Conservation (phyloP, 2,888 invertebrate species). For the Nipponacmea schrenckii region DNA sequence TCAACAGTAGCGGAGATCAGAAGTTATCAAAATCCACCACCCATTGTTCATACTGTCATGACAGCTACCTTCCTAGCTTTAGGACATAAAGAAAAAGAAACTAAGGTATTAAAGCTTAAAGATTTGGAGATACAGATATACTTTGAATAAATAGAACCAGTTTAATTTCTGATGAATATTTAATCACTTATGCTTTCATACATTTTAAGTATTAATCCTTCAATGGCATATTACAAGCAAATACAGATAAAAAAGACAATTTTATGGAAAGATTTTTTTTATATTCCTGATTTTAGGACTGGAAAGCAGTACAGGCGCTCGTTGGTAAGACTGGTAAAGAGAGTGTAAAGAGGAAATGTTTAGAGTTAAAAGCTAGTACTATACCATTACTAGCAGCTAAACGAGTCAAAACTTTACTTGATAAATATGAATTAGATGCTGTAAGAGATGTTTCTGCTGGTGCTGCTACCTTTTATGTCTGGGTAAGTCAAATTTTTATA, state of each 20-base stretch:
- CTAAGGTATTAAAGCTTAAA: slow-evolving; percentile 46
- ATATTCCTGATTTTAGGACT: slow-evolving; percentile 46
- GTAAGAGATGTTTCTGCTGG: slow-evolving; percentile 65
- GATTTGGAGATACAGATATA: too few relatives aligned
- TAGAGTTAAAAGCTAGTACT: slow-evolving; percentile 54
- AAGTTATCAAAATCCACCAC: slow-evolving; percentile 63
- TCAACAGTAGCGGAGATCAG: slow-evolving; percentile 65
- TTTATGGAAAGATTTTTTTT: too few relatives aligned
- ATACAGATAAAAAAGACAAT: too few relatives aligned
- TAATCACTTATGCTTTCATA: too few relatives aligned
- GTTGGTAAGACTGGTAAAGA: slow-evolving; percentile 66
- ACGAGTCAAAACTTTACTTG: slow-evolving; percentile 50
- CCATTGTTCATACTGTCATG: slow-evolving; percentile 63
- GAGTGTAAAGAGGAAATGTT: slow-evolving; percentile 61
- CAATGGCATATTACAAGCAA: too few relatives aligned
- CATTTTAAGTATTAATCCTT: too few relatives aligned
- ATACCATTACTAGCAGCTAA: slow-evolving; percentile 44
- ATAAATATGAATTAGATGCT: slow-evolving; percentile 59
- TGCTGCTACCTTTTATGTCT: slow-evolving; percentile 65
- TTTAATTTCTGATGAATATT: too few relatives aligned
- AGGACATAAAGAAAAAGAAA: slow-evolving; percentile 62
- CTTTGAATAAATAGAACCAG: too few relatives aligned
- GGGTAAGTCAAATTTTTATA: slow-evolving; percentile 49
- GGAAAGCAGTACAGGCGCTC: slow-evolving; percentile 63
- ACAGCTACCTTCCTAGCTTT: slow-evolving; percentile 62